phyloP scores from a whole-genome alignment of 2,888 invertebrate species.

The Bruchidius siliquastri region DNA sequence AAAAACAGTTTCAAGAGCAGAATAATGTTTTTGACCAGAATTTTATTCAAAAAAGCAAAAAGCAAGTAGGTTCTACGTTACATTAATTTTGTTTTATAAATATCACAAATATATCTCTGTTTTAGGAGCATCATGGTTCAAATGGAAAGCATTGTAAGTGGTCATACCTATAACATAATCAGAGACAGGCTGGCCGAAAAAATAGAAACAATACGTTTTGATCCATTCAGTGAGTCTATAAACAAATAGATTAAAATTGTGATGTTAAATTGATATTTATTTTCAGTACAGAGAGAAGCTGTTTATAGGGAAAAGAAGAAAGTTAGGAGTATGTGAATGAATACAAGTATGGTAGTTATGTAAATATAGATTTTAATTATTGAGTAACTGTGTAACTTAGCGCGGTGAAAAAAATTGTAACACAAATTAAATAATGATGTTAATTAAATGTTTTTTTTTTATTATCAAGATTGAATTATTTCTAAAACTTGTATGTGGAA shows the following conservation, averaged over 20 bases:
- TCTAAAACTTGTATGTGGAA: too few relatives aligned
- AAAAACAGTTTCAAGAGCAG: too few relatives aligned
- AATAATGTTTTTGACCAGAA: conserved; percentile 65
- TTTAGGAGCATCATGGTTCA: conserved; percentile 70
- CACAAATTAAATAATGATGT: too few relatives aligned
- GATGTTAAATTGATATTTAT: conserved; percentile 15
- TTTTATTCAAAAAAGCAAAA: conserved; percentile 66
- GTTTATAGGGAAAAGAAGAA: conserved; percentile 72
- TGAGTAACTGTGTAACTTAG: too few relatives aligned
- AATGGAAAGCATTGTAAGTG: conserved; percentile 74
- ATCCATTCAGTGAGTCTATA: conserved; percentile 69
- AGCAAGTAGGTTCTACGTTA: conserved; percentile 66
- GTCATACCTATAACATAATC: conserved; percentile 62
- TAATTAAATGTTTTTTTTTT: too few relatives aligned
- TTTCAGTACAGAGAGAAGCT: conserved; percentile 65
- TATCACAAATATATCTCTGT: conserved; percentile 24
- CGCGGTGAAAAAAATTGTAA: too few relatives aligned
- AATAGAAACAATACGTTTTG: conserved; percentile 67
- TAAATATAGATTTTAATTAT: too few relatives aligned
- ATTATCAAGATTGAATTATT: too few relatives aligned
- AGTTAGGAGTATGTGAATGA: conserved; percentile 58
- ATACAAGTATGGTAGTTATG: neutral
- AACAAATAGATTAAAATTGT: conserved; percentile 1
- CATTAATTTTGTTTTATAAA: conserved; percentile 3
- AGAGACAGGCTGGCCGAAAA: conserved; percentile 75